These are phyloP conservation scores for Rhinoptilus africanus DNA, from an alignment of 2,113 vertebrate species.

Conservation along the genomic window DNA sequence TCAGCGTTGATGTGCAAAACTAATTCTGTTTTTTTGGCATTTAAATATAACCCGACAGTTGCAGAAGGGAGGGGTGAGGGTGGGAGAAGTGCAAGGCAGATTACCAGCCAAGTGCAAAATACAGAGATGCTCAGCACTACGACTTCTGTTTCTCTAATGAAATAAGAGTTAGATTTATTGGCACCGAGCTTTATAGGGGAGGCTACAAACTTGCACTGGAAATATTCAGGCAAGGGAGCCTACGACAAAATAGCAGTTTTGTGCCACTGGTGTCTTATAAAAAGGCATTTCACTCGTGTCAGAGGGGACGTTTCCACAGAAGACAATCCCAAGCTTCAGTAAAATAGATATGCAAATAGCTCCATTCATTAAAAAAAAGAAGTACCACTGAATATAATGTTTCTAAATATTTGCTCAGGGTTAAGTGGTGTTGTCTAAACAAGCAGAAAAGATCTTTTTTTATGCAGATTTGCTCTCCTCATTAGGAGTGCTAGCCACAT, in stretches of 20 bases:
- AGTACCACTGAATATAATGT: conserved; percentile 9
- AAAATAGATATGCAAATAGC: conserved; percentile 24
- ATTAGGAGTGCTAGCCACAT: background rate
- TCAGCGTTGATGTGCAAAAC: background rate
- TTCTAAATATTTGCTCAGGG: conserved; percentile 45
- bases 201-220: background rate
- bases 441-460: conserved; percentile 29
- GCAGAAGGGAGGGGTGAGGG: background rate
- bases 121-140: accelerated
- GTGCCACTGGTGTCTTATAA: background rate
- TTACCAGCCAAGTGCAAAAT: background rate
- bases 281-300: background rate
- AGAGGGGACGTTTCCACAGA: background rate
- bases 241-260: background rate
- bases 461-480: background rate
- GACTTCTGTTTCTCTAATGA: background rate
- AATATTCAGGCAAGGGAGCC: background rate
- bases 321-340: background rate
- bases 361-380: background rate
- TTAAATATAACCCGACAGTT: conserved; percentile 14
- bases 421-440: conserved; percentile 56
- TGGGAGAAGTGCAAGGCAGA: background rate
- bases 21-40: background rate
- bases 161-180: background rate
- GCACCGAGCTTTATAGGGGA: background rate